Evolutionary conservation across 2,113 vertebrate genomes (phyloP), one percentile per base, ranked within the genome.

Genomic region (Phoenicopterus ruber): DNA sequence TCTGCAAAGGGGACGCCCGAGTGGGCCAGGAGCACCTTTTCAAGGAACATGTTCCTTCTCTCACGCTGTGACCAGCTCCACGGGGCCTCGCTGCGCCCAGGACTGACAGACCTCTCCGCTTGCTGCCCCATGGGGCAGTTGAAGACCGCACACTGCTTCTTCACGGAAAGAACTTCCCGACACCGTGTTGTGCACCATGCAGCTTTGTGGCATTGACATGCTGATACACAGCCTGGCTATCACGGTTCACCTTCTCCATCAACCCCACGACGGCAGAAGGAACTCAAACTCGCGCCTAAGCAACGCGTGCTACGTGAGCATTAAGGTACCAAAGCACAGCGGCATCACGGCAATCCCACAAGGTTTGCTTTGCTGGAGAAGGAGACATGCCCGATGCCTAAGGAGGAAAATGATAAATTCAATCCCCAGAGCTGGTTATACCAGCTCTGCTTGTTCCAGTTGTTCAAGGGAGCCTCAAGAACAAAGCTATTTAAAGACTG

Each of bases 391-490:
- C 78, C 15, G 22, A 76, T 15, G 61, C 16, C 46, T 46, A 50
- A 8, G 47, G 61, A 49, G 24, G 57, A 84, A 62, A 78, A 71
- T 3, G 10, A 36, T 13, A 46, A 42, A 62, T 62, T 74, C 32
- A 50, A 44, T 47, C 32, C 50, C 50, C 70, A 73, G 58, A 83
- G 88, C 11, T 26, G 36, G 34, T 44, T 46, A 21, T 38, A 66
- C 28, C 55, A 87, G 73, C n/a, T 79, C 61, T 61, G 38, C 10
- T 9, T 80, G 85, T 50, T 65, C 88, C 74, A 58, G 31, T 65
- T 86, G 58, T 61, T 88, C 40, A 61, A 83, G 76, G 79, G 50
- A 92, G 91, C 69, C 67, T 93, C 74, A 90, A 85, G 90, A 94
- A 93, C 90, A 87, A 84, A 91, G 78, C 52, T 93, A 65, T 83